Evolutionary conservation across 2,797 vertebrate species (phyloP), one percentile per base, ranked within the genome.

Genomic region (Siniperca undulata): DNA sequence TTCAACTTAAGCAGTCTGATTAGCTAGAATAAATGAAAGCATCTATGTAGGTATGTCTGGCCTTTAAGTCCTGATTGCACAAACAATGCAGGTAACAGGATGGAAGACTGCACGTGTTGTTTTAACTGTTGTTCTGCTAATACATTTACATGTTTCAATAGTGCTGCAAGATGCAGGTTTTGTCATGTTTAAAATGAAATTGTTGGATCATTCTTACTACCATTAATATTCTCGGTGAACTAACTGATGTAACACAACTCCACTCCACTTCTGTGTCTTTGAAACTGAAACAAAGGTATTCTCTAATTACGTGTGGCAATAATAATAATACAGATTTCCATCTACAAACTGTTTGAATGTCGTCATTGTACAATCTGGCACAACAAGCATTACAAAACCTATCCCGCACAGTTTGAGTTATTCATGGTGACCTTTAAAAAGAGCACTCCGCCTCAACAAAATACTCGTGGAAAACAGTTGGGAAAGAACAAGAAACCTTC

Each of bases 351-450:
- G n/a, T 68, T 30, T 46, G 17, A n/a, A 27, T n/a, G 12, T 30
- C 9, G 24, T 48, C 52, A 22, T 53, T 30, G 22, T 2, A 7
- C 19, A 30, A 38, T 38, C 38, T 52, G 4, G 34, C 16, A 46
- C 36, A 60, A 19, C 65, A 42, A 30, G 52, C 20, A 42, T 40
- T 20, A 52, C 5, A 64, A 30, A 44, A 52, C 9, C 10, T 44
- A 48, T 42, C 48, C 24, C 11, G 7, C 19, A 60, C 30, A 24
- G 19, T 74, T 61, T 42, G 5, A 81, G 50, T 56, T 80, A 78
- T 80, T 88, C 60, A 79, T 67, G 55, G 0, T 53, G 77, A 72
- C 82, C 77, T 88, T 87, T 84, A 59, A 76, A 82, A 84, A 42
- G 5, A 76, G 34, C 59, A n/a, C n/a, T 52, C 20, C n/a, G n/a